Conservation (phyloP, 1,140 invertebrate genomes). For the Lepidurus arcticus region DNA sequence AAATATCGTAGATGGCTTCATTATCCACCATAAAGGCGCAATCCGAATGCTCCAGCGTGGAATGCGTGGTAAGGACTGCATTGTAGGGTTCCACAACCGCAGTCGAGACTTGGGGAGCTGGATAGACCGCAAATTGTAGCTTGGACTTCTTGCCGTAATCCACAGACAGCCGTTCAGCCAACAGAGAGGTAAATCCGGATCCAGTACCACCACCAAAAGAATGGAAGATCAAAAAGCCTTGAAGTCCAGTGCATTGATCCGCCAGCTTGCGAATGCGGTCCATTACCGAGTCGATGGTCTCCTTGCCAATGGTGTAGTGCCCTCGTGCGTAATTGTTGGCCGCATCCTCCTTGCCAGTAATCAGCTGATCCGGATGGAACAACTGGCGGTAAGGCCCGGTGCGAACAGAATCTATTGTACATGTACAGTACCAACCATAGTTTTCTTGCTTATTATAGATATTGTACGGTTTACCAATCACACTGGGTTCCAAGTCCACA, state of each 20-base stretch:
- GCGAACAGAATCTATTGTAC: slow-evolving; percentile 50
- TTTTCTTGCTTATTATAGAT: neutral
- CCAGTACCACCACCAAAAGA: slow-evolving; percentile 80
- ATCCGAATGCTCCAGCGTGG: slow-evolving; percentile 63
- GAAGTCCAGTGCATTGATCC: slow-evolving; percentile 71
- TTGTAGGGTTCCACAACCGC: slow-evolving; percentile 68
- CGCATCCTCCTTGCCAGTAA: slow-evolving; percentile 55
- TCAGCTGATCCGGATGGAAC: slow-evolving; percentile 53
- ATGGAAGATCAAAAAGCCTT: slow-evolving; percentile 80
- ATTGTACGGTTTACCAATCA: slow-evolving; percentile 39
- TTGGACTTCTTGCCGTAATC: slow-evolving; percentile 77
- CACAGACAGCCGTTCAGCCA: slow-evolving; percentile 73
- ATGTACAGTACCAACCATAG: slow-evolving; percentile 38
- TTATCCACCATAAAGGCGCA: slow-evolving; percentile 67
- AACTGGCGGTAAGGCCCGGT: slow-evolving; percentile 50
- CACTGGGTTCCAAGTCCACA: slow-evolving; percentile 44
- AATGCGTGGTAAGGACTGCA: slow-evolving; percentile 62
- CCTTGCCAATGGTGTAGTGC: slow-evolving; percentile 53
- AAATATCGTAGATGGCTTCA: slow-evolving; percentile 69
- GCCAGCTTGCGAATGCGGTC: slow-evolving; percentile 56
- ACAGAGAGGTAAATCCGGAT: slow-evolving; percentile 71
- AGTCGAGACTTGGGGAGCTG: slow-evolving; percentile 63
- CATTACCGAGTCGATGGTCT: slow-evolving; percentile 45
- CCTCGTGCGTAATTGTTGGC: slow-evolving; percentile 51
- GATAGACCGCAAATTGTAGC: slow-evolving; percentile 77